Percentiles rank a stretch among this genome's conserved stretches.
Evolutionary conservation across 2,888 invertebrate genomes (phyloP).

Genomic region (Thymelicus acteon): DNA sequence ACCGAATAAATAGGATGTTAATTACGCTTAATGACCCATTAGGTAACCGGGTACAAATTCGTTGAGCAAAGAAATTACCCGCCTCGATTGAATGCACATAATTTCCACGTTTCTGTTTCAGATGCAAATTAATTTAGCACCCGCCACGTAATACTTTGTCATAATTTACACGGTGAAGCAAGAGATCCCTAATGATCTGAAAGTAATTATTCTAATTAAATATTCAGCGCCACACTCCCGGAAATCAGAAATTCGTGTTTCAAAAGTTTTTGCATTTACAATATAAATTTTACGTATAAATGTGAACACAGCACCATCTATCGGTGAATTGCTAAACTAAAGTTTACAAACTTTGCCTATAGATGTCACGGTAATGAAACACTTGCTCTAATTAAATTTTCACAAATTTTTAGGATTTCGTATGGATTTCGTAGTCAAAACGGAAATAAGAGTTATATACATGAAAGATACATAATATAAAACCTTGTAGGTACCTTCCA

Average conservation of each 20-base stretch:
- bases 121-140: constrained; percentile 43
- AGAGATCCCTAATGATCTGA: constrained; percentile 50
- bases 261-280: constrained; percentile 7
- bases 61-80: constrained; percentile 41
- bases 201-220: constrained; percentile 52
- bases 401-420: too few relatives aligned
- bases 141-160: constrained; percentile 47
- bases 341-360: constrained; percentile 2
- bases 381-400: too few relatives aligned
- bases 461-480: too few relatives aligned
- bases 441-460: too few relatives aligned
- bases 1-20: constrained; percentile 13
- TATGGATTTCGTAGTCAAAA: too few relatives aligned
- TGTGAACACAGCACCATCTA: constrained; percentile 27
- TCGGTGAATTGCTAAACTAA: background rate
- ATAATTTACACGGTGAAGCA: constrained; percentile 59
- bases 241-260: constrained; percentile 38
- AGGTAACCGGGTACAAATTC: constrained; percentile 36
- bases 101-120: constrained; percentile 40
- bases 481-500: too few relatives aligned
- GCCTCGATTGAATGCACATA: constrained; percentile 47
- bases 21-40: constrained; percentile 34
- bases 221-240: constrained; percentile 50
- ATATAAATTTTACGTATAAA: background rate
- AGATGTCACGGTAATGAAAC: constrained; percentile 13